Evolutionary conservation across 2,797 vertebrate genomes (phyloP).

Genomic region (Todus mexicanus): DNA sequence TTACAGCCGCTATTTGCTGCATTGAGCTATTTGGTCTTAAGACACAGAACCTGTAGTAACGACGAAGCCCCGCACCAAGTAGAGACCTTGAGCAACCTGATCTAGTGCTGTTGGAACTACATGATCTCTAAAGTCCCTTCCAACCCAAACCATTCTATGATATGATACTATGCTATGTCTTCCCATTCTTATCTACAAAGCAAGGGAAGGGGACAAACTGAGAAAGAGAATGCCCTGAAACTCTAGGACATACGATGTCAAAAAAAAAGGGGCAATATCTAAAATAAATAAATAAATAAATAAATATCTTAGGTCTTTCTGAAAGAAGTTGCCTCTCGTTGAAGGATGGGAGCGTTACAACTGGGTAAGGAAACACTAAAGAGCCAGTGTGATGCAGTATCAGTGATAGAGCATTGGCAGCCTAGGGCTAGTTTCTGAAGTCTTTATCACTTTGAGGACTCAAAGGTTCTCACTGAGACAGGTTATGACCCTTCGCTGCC

Average conservation of each 20-base stretch:
- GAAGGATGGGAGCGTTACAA: accelerated
- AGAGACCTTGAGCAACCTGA: no score
- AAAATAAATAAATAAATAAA: no score
- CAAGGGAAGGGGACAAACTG: neutral
- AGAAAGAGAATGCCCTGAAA: neutral
- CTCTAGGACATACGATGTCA: accelerated
- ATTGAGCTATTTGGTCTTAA: neutral
- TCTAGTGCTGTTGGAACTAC: no score
- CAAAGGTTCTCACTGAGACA: neutral
- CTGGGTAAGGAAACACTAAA: neutral
- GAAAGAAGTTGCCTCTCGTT: neutral
- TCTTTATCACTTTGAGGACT: neutral
- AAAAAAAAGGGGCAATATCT: neutral
- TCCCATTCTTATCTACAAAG: neutral
- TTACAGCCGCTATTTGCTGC: accelerated
- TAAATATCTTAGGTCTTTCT: neutral
- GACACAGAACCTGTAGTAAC: neutral
- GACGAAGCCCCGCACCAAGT: neutral
- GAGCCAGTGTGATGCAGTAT: accelerated
- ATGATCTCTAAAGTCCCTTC: no score
- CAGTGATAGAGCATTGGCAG: neutral
- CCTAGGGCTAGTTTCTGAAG: neutral
- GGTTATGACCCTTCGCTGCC: neutral
- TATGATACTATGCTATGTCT: no score
- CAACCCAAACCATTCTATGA: no score